Evolutionary conservation across 2,113 vertebrate species (phyloP).

Genomic region (Lutjanus erythropterus): DNA sequence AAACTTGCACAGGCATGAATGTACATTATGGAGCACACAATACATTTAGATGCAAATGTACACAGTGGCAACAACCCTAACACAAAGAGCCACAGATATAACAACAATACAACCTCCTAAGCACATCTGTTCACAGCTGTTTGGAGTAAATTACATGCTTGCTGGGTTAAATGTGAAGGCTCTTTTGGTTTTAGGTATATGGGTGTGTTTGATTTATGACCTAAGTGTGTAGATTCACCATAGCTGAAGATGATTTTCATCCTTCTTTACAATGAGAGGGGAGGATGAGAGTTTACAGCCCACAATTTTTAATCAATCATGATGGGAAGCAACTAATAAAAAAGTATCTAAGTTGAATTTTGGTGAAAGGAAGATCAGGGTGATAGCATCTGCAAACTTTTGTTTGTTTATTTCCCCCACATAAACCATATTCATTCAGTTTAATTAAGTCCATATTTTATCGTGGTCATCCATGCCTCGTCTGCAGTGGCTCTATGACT

Average conservation of each 20-base stretch:
- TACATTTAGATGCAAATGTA: neutral
- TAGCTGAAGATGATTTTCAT: neutral
- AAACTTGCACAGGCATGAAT: neutral
- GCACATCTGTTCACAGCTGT: conserved; percentile 58
- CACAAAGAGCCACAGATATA: neutral
- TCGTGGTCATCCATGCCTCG: no score
- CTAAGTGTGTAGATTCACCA: conserved; percentile 25
- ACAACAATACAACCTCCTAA: conserved; percentile 5
- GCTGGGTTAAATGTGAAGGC: conserved; percentile 32
- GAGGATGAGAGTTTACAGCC: no score
- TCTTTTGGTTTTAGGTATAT: conserved; percentile 34
- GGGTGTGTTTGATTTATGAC: conserved; percentile 52
- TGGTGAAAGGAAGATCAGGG: no score
- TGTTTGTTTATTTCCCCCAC: no score
- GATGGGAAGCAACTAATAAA: no score
- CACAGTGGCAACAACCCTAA: no score
- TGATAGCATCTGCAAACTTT: no score
- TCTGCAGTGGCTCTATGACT: no score
- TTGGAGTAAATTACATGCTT: conserved; percentile 46
- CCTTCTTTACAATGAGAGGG: neutral
- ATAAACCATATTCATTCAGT: no score
- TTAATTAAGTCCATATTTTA: no score
- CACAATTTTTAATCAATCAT: no score
- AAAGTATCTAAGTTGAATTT: no score
- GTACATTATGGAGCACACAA: neutral